Percentiles rank a stretch among this genome's conserved stretches.
Evolutionary conservation across 2,888 invertebrate species (phyloP).

Genomic region (Mimachlamys varia): DNA sequence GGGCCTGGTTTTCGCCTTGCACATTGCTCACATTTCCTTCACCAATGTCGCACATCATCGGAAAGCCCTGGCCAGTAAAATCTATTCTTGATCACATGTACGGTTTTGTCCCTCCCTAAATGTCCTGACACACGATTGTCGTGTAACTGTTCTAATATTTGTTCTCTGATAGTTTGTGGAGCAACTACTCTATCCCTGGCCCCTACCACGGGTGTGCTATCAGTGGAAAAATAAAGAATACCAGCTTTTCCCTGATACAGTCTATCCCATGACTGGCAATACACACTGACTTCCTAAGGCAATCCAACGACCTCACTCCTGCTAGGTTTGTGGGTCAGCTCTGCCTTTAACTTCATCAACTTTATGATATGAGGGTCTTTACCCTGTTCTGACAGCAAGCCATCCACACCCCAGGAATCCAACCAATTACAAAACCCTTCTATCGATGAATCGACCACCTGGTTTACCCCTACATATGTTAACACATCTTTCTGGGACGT

Average conservation of each 20-base stretch:
- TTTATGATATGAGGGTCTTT: background rate
- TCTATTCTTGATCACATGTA: background rate
- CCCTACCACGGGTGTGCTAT: too few species aligned
- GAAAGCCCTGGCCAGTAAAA: background rate
- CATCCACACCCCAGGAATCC: slow-evolving; percentile 9
- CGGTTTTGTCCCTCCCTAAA: background rate
- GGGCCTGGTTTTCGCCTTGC: too few species aligned
- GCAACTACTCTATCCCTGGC: background rate
- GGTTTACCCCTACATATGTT: background rate
- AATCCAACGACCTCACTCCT: background rate
- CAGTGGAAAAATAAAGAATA: too few species aligned
- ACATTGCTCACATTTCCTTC: background rate
- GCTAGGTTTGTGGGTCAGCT: background rate
- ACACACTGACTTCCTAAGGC: background rate
- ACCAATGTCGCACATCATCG: background rate
- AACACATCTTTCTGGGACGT: background rate
- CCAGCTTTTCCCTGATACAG: background rate
- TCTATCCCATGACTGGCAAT: background rate
- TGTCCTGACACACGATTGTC: background rate
- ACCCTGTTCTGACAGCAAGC: background rate
- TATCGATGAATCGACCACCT: background rate
- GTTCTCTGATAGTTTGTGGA: background rate
- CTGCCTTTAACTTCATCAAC: background rate
- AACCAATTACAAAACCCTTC: background rate
- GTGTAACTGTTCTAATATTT: background rate